phyloP scores from a whole-genome alignment of 2,797 vertebrate species.

The Poecilia picta region DNA sequence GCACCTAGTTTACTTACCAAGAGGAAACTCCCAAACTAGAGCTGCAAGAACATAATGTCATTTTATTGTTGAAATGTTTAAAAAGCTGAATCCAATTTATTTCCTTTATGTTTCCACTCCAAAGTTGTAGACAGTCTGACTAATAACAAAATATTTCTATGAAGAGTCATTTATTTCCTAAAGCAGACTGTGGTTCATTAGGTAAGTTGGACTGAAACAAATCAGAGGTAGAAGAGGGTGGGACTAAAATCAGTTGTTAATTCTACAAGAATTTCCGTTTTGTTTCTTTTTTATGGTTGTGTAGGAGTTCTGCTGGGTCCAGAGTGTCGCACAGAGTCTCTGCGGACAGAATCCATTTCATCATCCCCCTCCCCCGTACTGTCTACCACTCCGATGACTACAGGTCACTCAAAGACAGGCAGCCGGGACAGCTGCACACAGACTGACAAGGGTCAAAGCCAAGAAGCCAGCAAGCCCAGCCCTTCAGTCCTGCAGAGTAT shows the following conservation, averaged over 20 bases:
- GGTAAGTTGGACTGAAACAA: background rate
- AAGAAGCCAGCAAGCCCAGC: slow-evolving; percentile 84
- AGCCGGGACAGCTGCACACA: slow-evolving; percentile 98
- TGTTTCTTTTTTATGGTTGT: slow-evolving; percentile 1
- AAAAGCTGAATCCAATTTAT: background rate
- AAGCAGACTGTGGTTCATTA: background rate
- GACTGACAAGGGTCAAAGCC: slow-evolving; percentile 88
- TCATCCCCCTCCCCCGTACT: slow-evolving; percentile 94
- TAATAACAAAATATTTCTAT: background rate
- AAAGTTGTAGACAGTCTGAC: background rate
- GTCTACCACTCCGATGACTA: slow-evolving; percentile 86
- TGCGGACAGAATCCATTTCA: slow-evolving; percentile 90
- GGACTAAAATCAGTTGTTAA: background rate
- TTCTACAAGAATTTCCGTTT: background rate
- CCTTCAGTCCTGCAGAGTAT: slow-evolving; percentile 79
- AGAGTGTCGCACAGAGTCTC: slow-evolving; percentile 87
- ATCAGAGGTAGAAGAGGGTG: background rate
- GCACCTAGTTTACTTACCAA: background rate
- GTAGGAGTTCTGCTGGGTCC: slow-evolving; percentile 92
- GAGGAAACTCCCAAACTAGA: background rate
- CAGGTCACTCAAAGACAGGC: slow-evolving; percentile 93
- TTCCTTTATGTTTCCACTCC: background rate
- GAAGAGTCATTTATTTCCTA: background rate
- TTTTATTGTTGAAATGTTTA: background rate
- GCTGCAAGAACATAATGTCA: background rate